Percentiles rank a stretch among this genome's conserved stretches.
Conservation (phyloP, 2,888 invertebrate species). For the Cheilosia pagana region DNA sequence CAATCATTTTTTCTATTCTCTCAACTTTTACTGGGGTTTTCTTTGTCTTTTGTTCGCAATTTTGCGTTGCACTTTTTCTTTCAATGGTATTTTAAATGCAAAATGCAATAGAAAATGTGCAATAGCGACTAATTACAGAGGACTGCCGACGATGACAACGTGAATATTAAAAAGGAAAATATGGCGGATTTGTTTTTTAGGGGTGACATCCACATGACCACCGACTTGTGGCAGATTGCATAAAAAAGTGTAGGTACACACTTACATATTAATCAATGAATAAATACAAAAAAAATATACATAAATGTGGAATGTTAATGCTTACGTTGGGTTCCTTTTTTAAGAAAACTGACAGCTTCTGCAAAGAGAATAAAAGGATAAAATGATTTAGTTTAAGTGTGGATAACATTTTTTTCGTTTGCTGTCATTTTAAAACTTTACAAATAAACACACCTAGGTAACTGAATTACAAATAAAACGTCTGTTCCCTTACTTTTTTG, state of each 20-base stretch:
- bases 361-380: conserved; percentile 2
- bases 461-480: too few relatives aligned
- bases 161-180: conserved; percentile 19
- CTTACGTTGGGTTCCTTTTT: conserved; percentile 32
- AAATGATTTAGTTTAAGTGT: background rate
- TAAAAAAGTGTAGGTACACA: background rate
- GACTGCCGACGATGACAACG: background rate
- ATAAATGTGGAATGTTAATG: background rate
- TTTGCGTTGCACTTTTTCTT: conserved; percentile 66
- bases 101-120: conserved; percentile 71
- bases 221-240: background rate
- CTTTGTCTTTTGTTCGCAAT: conserved; percentile 22
- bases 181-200: background rate
- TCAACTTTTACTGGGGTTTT: conserved; percentile 15
- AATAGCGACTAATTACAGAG: conserved; percentile 46
- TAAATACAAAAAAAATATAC: too few relatives aligned
- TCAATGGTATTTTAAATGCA: conserved; percentile 70
- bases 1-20: conserved; percentile 35
- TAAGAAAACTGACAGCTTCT: conserved; percentile 15
- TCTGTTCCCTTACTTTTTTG: too few relatives aligned
- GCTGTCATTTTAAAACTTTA: too few relatives aligned
- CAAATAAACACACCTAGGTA: too few relatives aligned
- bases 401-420: background rate
- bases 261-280: background rate
- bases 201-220: conserved; percentile 9